Evolutionary conservation across 2,113 vertebrate genomes (phyloP), one percentile per base, ranked within the genome.

Genomic region (Casuarius casuarius): DNA sequence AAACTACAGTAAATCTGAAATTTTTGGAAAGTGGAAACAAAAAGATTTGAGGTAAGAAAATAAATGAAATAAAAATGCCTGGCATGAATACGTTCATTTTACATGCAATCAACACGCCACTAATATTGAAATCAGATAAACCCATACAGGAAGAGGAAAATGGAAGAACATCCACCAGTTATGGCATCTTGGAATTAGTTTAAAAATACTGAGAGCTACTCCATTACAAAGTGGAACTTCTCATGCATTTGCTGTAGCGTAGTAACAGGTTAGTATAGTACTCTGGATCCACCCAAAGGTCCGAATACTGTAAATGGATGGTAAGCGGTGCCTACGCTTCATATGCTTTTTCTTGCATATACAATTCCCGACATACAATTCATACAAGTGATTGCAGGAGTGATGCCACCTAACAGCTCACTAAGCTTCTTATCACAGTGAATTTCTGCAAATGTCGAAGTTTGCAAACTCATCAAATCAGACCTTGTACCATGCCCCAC

Each of bases 221-320:
- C 63, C 56, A 84, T 1, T 67, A 38, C 38, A 15, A 31, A 70
- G 51, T 5, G 15, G 35, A 78, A 67, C 23, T 80, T 70, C 40
- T 54, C 29, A 8, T 1, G 15, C 1, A 2, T 42, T 79, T 71
- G 31, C 62, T 67, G 49, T 63, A 56, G 51, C 12, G 31, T 33
- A 70, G 2, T n/a, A 61, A 89, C 0, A 1, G 58, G 74, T 75
- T 71, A 81, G 51, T 12, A 2, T 7, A 74, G 38, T 1, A 6
- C 49, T 28, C n/a, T 0, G 0, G 54, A 73, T 33, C 17, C 52
- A 61, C 70, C 6, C 56, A 66, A 63, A 76, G 67, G 26, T 48
- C 28, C 76, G 48, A 56, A 40, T 4, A 3, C 75, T 25, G 54
- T 3, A 4, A 7, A 33, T 11, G 31, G n/a, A 19, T 16, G n/a